Percentiles rank a stretch among this genome's conserved stretches.
Conservation (phyloP, 2,797 vertebrate genomes). For the Tapera naevia region DNA sequence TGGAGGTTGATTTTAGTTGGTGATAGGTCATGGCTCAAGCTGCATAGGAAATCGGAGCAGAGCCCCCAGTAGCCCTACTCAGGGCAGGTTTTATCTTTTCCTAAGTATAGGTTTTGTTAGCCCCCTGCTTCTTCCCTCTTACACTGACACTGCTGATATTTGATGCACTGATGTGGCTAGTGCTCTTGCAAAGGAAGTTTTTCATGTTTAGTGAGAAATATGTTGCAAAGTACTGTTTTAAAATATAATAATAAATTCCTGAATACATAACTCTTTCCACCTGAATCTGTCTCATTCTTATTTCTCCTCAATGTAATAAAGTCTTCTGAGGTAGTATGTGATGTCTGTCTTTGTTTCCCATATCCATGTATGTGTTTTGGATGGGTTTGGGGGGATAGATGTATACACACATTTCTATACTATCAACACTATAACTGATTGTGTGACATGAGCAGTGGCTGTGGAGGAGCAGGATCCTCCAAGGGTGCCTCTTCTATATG, state of each 20-base stretch:
- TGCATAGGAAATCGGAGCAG: accelerated
- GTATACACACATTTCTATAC: accelerated
- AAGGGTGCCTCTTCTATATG: too few relatives aligned
- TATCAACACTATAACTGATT: accelerated
- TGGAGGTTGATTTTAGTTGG: neutral
- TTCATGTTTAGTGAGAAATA: neutral
- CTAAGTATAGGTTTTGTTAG: accelerated
- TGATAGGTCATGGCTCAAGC: neutral
- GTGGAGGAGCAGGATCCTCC: neutral
- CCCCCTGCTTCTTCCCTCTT: neutral
- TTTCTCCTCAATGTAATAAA: neutral
- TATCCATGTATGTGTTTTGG: accelerated
- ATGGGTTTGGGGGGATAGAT: neutral
- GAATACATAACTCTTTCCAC: neutral
- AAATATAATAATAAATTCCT: too few relatives aligned
- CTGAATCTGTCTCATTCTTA: neutral
- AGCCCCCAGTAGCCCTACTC: accelerated
- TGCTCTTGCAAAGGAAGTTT: neutral
- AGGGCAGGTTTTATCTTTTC: neutral
- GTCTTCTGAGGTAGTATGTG: neutral
- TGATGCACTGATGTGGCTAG: accelerated
- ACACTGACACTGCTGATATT: accelerated
- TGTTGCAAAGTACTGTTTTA: accelerated
- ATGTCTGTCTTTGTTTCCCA: neutral
- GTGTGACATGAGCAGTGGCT: neutral